Evolutionary conservation across 2,113 vertebrate species (phyloP).

Genomic region (Piprites chloris): DNA sequence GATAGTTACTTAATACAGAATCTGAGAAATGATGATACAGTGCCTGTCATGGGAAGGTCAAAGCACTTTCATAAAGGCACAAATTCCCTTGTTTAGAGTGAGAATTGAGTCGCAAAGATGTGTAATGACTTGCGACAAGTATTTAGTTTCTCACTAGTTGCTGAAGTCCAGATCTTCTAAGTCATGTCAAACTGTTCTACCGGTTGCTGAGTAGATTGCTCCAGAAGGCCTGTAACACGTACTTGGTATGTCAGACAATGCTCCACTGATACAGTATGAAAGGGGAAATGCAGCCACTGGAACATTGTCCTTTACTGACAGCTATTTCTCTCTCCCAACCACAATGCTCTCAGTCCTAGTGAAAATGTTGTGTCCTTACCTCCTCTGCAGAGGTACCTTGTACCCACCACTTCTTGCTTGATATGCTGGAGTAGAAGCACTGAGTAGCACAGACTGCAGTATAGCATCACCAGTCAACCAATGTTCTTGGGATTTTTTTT

Average conservation of each 20-base stretch:
- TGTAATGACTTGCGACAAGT: not conserved
- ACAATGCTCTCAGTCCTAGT: not conserved
- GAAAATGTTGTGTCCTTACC: not conserved
- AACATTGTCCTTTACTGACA: not conserved
- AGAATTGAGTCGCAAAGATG: not conserved
- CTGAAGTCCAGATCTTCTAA: not conserved
- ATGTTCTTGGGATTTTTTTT: not conserved
- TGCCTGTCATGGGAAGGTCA: not conserved
- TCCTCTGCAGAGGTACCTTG: not conserved
- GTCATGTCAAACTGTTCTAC: not conserved
- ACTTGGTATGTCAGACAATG: not conserved
- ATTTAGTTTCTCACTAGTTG: not conserved
- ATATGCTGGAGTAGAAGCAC: not conserved
- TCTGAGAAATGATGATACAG: not conserved
- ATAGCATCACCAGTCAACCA: not conserved
- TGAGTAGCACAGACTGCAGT: not conserved
- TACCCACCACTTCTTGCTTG: not conserved
- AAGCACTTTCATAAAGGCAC: not conserved
- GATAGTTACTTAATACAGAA: not conserved
- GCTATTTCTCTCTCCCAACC: not conserved
- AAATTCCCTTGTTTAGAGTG: not conserved
- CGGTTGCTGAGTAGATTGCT: not conserved
- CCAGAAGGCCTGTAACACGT: not conserved
- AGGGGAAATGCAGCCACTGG: fast-evolving
- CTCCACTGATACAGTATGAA: not conserved